These are phyloP conservation scores for Himalopsyche kuldschensis DNA, from an alignment of 2,888 invertebrate species.

Conservation along the genomic window DNA sequence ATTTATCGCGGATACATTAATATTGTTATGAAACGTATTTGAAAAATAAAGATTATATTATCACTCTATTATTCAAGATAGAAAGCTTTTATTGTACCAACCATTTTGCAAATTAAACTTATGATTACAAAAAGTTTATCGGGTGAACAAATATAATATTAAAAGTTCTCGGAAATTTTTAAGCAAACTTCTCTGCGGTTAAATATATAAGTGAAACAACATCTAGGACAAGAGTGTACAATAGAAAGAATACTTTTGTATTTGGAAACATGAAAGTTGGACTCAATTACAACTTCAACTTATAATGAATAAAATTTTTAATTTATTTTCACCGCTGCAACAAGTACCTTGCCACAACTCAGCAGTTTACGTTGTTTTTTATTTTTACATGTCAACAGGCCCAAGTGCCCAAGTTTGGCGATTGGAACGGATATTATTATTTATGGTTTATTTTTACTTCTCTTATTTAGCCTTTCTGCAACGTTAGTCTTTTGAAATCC, in stretches of 20 bases:
- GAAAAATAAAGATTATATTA: background rate
- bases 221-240: background rate
- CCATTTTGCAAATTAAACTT: background rate
- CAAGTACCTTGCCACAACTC: background rate
- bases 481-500: no score
- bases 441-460: no score
- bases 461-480: no score
- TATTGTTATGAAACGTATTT: background rate
- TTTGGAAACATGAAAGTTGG: background rate
- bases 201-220: background rate
- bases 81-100: background rate
- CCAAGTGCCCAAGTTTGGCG: no score
- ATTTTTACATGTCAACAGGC: background rate
- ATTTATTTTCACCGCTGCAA: background rate
- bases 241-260: background rate
- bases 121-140: background rate
- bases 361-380: background rate
- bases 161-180: background rate
- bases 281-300: background rate
- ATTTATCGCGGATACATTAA: background rate
- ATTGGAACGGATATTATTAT: no score
- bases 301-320: background rate
- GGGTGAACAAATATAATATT: background rate
- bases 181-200: background rate
- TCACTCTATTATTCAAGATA: background rate